Conservation (phyloP, 2,113 vertebrate species). For the Peromyscus polionotus region DNA sequence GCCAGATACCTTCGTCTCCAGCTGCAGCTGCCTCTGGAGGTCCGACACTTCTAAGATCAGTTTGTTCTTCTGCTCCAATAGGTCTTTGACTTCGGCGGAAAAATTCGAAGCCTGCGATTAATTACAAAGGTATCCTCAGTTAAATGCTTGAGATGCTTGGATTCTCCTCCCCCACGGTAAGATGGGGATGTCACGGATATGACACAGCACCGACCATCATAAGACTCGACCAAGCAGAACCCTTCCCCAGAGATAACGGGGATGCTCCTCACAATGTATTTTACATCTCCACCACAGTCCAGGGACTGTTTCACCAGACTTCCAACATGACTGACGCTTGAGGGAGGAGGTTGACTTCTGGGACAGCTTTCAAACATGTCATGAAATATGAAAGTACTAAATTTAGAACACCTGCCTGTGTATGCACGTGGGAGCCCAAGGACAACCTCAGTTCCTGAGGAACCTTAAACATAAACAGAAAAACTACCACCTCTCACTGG, state of each 20-base stretch:
- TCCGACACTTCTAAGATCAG: conserved; percentile 91
- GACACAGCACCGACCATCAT: not conserved
- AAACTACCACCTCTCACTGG: not conserved
- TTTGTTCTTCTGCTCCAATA: conserved; percentile 92
- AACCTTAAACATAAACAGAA: not conserved
- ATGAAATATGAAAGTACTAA: not conserved
- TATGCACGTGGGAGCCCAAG: not conserved
- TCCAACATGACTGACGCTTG: not conserved
- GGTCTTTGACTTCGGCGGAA: conserved; percentile 89
- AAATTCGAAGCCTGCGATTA: conserved; percentile 88
- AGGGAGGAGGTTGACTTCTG: not conserved
- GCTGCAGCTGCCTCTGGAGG: conserved; percentile 91
- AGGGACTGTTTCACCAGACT: not conserved
- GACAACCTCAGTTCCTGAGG: not conserved
- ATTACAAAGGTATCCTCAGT: conserved; percentile 65
- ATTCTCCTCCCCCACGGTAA: not conserved
- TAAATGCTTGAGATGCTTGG: conserved; percentile 39
- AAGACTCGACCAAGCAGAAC: not conserved
- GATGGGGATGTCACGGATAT: not conserved
- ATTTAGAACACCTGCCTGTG: not conserved
- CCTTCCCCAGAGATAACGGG: not conserved
- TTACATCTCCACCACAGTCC: not conserved
- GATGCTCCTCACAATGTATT: not conserved
- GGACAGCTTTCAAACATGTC: too few relatives aligned
- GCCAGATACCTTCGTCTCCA: conserved; percentile 90